phyloP scores from a whole-genome alignment of 2,888 invertebrate genomes.

The Agrotis clavis region DNA sequence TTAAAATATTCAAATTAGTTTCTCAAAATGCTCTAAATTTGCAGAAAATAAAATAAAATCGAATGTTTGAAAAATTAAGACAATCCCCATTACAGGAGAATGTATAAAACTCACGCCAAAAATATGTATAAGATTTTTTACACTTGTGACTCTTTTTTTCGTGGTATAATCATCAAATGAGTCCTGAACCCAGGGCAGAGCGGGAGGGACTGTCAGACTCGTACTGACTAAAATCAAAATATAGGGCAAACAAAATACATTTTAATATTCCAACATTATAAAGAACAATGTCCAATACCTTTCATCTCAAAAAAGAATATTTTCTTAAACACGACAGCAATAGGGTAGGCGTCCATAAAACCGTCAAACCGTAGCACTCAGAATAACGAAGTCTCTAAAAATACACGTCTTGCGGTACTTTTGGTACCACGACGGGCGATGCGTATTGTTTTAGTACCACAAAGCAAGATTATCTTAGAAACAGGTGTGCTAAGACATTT shows the following conservation, averaged over 20 bases:
- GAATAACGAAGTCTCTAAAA: slow-evolving; percentile 71
- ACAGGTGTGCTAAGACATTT: slow-evolving; percentile 30
- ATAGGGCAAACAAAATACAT: background rate
- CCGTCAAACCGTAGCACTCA: slow-evolving; percentile 66
- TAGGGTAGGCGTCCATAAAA: slow-evolving; percentile 56
- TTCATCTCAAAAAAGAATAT: slow-evolving; percentile 13
- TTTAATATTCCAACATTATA: background rate
- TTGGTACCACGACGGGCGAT: slow-evolving; percentile 5
- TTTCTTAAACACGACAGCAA: slow-evolving; percentile 14
- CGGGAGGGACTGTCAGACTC: too few relatives aligned
- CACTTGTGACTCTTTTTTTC: too few relatives aligned
- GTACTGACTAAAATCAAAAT: too few relatives aligned
- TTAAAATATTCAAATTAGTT: too few relatives aligned
- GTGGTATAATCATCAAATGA: too few relatives aligned
- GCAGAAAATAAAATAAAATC: too few relatives aligned
- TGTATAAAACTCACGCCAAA: background rate
- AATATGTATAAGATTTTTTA: background rate
- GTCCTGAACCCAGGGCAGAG: too few relatives aligned
- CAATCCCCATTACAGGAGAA: too few relatives aligned
- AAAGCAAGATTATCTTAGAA: slow-evolving; percentile 42
- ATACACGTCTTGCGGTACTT: slow-evolving; percentile 54
- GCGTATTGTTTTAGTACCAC: slow-evolving; percentile 58
- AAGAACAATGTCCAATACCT: background rate
- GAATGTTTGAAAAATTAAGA: too few relatives aligned
- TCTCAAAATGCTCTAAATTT: too few relatives aligned